Evolutionary conservation across 2,797 vertebrate genomes (phyloP).

Genomic region (Acanthornis magna): DNA sequence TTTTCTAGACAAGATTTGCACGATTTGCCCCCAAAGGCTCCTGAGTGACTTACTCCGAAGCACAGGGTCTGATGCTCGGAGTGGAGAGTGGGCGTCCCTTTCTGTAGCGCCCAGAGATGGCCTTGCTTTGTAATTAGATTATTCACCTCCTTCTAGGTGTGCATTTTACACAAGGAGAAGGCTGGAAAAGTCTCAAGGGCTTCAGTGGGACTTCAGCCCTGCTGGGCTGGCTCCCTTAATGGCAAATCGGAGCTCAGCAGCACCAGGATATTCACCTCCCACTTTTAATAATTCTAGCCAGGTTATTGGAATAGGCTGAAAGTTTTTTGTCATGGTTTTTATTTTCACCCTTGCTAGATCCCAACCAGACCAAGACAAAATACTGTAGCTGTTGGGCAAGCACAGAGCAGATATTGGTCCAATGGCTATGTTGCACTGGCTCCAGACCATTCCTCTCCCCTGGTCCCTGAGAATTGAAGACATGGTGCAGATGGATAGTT

Average conservation of each 20-base stretch:
- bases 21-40: not conserved
- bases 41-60: not conserved
- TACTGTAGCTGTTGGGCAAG: not conserved
- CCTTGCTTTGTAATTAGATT: not conserved
- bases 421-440: too few relatives aligned
- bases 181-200: not conserved
- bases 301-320: not conserved
- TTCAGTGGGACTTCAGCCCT: not conserved
- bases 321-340: not conserved
- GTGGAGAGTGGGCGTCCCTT: fast-evolving
- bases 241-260: not conserved
- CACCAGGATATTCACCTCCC: not conserved
- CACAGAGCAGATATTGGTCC: not conserved
- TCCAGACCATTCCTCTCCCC: not conserved
- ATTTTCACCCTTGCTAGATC: not conserved
- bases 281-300: not conserved
- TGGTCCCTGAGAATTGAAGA: not conserved
- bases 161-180: not conserved
- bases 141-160: not conserved
- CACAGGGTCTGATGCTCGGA: not conserved
- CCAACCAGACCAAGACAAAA: not conserved
- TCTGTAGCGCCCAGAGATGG: not conserved
- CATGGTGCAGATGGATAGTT: not conserved
- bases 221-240: not conserved
- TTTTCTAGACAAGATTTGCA: not conserved